Base-by-base conservation (phyloP, 2,113 vertebrate species). In the Conger conger region DNA sequence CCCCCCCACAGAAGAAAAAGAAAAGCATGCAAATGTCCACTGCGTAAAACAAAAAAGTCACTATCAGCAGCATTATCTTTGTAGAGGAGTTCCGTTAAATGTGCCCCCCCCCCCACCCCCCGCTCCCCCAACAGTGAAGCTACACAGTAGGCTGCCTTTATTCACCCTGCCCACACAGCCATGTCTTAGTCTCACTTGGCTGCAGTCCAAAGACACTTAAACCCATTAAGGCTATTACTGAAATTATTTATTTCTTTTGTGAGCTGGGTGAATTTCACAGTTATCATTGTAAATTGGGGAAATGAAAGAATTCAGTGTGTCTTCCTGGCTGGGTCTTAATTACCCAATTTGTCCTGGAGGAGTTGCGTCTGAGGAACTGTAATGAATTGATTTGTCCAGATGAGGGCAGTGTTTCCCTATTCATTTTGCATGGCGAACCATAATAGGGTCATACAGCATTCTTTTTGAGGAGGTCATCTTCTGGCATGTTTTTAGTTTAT, bases 321-420 rank as follows among this genome's bases (percentile, higher is more conserved):
- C 93, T 93, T 93, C 94, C 91, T 93, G 89, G 91, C 86, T 92
- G 90, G 92, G 90, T 94, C 91, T 95, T 96, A 94, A 94, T 95
- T 94, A 94, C 57, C 93, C 92, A 90, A 92, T 91, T 90, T 93
- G 92, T 93, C 91, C 90, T 91, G 89, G 89, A 92, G 93, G 91
- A 92, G 86, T 87, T 89, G 77, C 68, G 76, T 50, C 78, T 57
- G 9, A 0, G 6, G 80, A 78, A 30, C 23, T 80, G 94, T 92
- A 93, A 91, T 94, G 93, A 92, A 93, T 91, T 73, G 37, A 2
- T 53, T 81, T 78, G 82, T 93, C 95, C 97, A 94, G 96, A 92
- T 92, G 97, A 95, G 96, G 97, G 96, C 98, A 96, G 94, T 96
- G 89, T 90, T 96, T 95, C 95, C 95, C 95, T 94, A 92, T 87